Conservation (phyloP, 2,888 invertebrate genomes). For the Tetheella fluctuosa region DNA sequence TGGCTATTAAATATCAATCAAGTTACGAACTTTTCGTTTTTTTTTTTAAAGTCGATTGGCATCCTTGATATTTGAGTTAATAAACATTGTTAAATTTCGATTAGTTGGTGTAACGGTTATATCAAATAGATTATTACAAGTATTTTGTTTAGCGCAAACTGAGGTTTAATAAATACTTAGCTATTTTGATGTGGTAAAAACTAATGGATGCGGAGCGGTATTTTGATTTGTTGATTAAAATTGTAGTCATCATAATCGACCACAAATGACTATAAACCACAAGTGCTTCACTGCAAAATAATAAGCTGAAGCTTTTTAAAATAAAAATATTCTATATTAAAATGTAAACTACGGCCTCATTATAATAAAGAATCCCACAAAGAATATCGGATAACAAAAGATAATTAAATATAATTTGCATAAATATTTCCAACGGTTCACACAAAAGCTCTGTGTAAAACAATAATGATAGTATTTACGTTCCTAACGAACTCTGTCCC, state of each 20-base stretch:
- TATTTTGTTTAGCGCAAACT: not conserved
- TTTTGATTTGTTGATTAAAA: not conserved
- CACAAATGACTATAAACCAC: too few species aligned
- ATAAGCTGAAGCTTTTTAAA: not conserved
- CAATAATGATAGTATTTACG: constrained; percentile 49
- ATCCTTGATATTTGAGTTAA: constrained; percentile 32
- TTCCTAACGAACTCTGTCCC: constrained; percentile 40
- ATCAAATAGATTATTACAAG: constrained; percentile 9
- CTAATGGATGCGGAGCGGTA: not conserved
- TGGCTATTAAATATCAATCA: constrained; percentile 81
- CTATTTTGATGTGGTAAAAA: not conserved
- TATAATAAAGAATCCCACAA: constrained; percentile 17
- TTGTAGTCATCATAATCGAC: not conserved
- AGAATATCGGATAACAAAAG: constrained; percentile 22
- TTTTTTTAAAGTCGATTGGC: constrained; percentile 13
- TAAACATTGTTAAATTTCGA: constrained; percentile 19
- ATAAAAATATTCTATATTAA: not conserved
- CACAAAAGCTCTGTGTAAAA: constrained; percentile 12
- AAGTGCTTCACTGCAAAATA: too few species aligned
- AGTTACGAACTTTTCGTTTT: constrained; percentile 26
- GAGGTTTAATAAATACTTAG: not conserved
- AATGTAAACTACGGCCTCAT: constrained; percentile 17
- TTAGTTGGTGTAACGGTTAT: constrained; percentile 3
- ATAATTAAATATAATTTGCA: constrained; percentile 51
- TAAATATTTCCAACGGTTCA: constrained; percentile 32